Base-by-base conservation (phyloP, 2,113 vertebrate genomes). In the Pimephales promelas region DNA sequence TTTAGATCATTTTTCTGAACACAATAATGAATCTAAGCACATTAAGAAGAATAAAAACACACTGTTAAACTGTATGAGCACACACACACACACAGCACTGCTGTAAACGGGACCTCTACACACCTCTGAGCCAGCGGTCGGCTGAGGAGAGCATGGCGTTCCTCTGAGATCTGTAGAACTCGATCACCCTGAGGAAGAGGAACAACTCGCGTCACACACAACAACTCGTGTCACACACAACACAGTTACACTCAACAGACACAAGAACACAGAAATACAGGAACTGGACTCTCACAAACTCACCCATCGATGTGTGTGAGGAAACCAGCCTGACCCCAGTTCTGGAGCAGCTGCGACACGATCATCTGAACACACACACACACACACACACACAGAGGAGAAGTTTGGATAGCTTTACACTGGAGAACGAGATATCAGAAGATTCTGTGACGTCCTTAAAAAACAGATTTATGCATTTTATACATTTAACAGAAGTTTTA, bases 61-160 rank as follows among this genome's bases (percentile, higher is more conserved):
- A 16, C 16, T 16, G 16, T 16, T 1, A 52, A 18, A 52, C 52
- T 54, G 0, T 20, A 34, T 34, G 3, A 31, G 31, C 31, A 31
- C 3, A 28, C n/a, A n/a, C n/a, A n/a, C n/a, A n/a, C n/a, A 31
- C 3, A n/a, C 1, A 54, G 18, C 52, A 3, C 8, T 8, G 18
- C 52, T 54, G 18, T 16, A 54, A 54, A 54, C 22, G 18, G 20
- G 18, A 54, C 3, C 7, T 54, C 18, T 3, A 54, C 94, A 90
- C 83, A 99, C 97, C 97, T 95, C 92, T 95, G 78, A 99, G 91
- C 97, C 97, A 98, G 87, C 92, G 97, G 74, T 99, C 93, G 90
- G 97, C 97, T 74, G 97, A 95, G 82, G 78, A n/a, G 77, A 98
- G 81, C 92, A 98, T 94, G 5, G 95, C 95, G 49, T 98, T 93